Percentiles rank a stretch among this genome's conserved stretches.
Conservation (phyloP, 2,888 invertebrate species). For the Furcula furcula region DNA sequence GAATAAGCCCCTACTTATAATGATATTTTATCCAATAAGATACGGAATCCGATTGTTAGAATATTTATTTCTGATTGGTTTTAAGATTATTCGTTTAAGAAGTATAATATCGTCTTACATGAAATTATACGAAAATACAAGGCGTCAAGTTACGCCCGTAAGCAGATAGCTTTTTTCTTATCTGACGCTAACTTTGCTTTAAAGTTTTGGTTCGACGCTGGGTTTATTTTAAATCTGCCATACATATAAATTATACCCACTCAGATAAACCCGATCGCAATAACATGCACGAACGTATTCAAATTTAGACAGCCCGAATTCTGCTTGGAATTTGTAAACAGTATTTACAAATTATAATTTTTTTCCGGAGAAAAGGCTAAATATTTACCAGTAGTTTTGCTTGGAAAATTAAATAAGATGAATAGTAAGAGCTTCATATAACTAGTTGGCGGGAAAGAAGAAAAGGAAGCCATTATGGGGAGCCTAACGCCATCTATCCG, state of each 20-base stretch:
- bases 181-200: slow-evolving; percentile 7
- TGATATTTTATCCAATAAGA: background rate
- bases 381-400: slow-evolving; percentile 19
- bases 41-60: no score
- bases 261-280: slow-evolving; percentile 34
- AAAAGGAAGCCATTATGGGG: slow-evolving; percentile 57
- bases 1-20: slow-evolving; percentile 23
- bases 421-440: slow-evolving; percentile 26
- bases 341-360: slow-evolving; percentile 20
- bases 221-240: slow-evolving; percentile 16
- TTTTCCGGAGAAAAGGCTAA: slow-evolving; percentile 7
- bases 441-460: slow-evolving; percentile 35
- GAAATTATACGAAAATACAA: background rate
- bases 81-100: background rate
- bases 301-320: slow-evolving; percentile 46
- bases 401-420: slow-evolving; percentile 30
- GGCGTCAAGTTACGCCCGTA: background rate
- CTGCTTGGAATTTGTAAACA: slow-evolving; percentile 28
- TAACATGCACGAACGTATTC: slow-evolving; percentile 38
- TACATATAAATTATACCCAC: slow-evolving; percentile 29
- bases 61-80: background rate
- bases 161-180: slow-evolving; percentile 6
- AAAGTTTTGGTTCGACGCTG: slow-evolving; percentile 8
- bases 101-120: no score
- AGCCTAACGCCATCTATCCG: slow-evolving; percentile 78